Conservation (phyloP, 1,140 invertebrate species). For the Drosophila novamexicana region DNA sequence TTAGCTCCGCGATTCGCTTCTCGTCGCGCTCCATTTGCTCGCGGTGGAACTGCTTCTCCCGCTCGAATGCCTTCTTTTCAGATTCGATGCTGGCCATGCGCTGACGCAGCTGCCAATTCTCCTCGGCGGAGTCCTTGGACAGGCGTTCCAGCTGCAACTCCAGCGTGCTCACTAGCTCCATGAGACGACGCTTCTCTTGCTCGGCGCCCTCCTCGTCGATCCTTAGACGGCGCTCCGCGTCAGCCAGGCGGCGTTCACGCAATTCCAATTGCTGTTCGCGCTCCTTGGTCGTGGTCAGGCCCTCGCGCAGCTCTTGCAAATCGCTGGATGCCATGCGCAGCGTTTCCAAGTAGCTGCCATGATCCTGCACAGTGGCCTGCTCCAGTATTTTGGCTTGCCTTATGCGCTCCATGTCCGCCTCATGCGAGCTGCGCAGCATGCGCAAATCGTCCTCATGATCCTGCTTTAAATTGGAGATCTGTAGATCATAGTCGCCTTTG, state of each 20-base stretch:
- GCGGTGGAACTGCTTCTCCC: slow-evolving; percentile 83
- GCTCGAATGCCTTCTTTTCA: slow-evolving; percentile 82
- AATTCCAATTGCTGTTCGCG: slow-evolving; percentile 76
- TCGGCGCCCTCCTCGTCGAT: slow-evolving; percentile 84
- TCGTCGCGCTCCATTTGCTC: slow-evolving; percentile 79
- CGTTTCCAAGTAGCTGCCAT: slow-evolving; percentile 84
- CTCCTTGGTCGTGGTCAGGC: slow-evolving; percentile 78
- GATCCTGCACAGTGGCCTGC: slow-evolving; percentile 78
- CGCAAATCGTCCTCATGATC: slow-evolving; percentile 84
- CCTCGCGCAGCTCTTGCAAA: slow-evolving; percentile 74
- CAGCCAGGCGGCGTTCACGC: slow-evolving; percentile 83
- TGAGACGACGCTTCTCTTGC: slow-evolving; percentile 84
- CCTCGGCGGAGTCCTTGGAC: slow-evolving; percentile 81
- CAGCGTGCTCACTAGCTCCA: slow-evolving; percentile 84
- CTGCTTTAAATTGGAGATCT: slow-evolving; percentile 77
- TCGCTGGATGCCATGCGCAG: slow-evolving; percentile 83
- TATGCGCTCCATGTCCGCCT: slow-evolving; percentile 84
- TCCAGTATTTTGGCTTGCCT: slow-evolving; percentile 84
- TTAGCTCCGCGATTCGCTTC: slow-evolving; percentile 81
- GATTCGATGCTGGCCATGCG: slow-evolving; percentile 80
- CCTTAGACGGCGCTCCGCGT: slow-evolving; percentile 79
- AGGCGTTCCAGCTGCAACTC: slow-evolving; percentile 84
- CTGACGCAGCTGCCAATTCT: slow-evolving; percentile 84
- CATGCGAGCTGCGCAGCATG: slow-evolving; percentile 80
- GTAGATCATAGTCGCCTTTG: slow-evolving; percentile 78